Conservation (phyloP, 2,888 invertebrate genomes). For the Hemaris fuciformis region DNA sequence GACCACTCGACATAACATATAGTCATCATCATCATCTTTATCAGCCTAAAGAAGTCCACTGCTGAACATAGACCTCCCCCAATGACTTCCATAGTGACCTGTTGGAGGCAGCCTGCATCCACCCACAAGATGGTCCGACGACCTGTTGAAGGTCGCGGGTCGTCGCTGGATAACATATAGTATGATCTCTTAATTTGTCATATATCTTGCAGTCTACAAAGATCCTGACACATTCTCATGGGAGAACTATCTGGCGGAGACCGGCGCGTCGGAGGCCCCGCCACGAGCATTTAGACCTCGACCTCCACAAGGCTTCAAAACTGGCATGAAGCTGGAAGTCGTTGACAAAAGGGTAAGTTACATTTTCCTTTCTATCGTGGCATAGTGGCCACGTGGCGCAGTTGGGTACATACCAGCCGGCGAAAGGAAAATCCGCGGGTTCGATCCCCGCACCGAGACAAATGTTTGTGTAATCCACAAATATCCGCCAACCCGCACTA, state of each 20-base stretch:
- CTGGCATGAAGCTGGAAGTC: constrained; percentile 93
- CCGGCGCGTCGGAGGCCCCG: constrained; percentile 88
- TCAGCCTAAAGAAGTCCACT: not conserved
- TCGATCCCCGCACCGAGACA: too few species aligned
- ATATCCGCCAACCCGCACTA: too few species aligned
- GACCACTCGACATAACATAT: too few species aligned
- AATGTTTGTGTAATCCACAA: too few species aligned
- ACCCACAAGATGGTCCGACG: too few species aligned
- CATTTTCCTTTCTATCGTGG: not conserved
- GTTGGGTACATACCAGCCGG: too few species aligned
- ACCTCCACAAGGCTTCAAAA: constrained; percentile 88
- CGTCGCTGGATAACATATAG: too few species aligned
- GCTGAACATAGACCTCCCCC: too few species aligned
- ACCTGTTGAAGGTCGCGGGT: too few species aligned
- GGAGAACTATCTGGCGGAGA: constrained; percentile 90
- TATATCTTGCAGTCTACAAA: constrained; percentile 81
- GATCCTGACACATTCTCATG: constrained; percentile 89
- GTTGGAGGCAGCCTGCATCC: too few species aligned
- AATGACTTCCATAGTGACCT: too few species aligned
- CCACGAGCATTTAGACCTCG: constrained; percentile 91
- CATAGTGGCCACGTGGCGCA: not conserved
- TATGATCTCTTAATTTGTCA: not conserved
- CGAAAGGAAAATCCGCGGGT: too few species aligned
- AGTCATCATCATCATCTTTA: not conserved
- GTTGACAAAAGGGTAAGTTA: constrained; percentile 87